phyloP scores from a whole-genome alignment of 2,113 vertebrate genomes.

The Gallinago undulata region DNA sequence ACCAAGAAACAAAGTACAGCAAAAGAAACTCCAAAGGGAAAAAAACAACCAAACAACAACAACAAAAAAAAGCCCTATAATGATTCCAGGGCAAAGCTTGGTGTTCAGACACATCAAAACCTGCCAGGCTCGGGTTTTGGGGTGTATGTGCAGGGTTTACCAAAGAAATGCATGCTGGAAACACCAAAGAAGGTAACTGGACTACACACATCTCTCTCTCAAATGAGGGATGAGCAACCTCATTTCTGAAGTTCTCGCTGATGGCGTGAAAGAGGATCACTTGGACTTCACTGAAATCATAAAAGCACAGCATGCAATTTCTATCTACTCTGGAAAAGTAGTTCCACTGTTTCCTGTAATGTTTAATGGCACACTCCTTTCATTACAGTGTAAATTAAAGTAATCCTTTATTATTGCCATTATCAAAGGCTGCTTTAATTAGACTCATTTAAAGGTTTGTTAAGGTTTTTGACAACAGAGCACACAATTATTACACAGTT shows the following conservation, averaged over 20 bases:
- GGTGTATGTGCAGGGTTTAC: not conserved
- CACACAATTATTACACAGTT: not conserved
- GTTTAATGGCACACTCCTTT: conserved; percentile 20
- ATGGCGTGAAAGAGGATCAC: not conserved
- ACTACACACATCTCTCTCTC: not conserved
- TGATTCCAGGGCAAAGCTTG: conserved; percentile 24
- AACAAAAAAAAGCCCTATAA: not conserved
- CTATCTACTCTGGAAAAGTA: not conserved
- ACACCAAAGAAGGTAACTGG: not conserved
- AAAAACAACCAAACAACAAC: not conserved
- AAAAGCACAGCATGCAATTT: not conserved
- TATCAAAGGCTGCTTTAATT: conserved; percentile 54
- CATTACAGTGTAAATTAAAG: conserved; percentile 55
- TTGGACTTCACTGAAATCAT: not conserved
- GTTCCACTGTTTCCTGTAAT: conserved; percentile 20
- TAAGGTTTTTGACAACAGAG: conserved; percentile 32
- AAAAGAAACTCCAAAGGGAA: conserved; percentile 9
- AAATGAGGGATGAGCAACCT: not conserved
- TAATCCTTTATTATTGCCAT: conserved; percentile 47
- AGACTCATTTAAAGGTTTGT: conserved; percentile 19
- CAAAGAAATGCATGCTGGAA: not conserved
- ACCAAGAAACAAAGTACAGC: conserved; percentile 35
- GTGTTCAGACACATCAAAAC: conserved; percentile 35
- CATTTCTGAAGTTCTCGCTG: conserved; percentile 14
- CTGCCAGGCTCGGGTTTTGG: not conserved